Evolutionary conservation across 92 coral and sea anemone genomes (phyloP), one percentile per base, ranked within the genome.

Genomic region (Zoanthus gigantus): DNA sequence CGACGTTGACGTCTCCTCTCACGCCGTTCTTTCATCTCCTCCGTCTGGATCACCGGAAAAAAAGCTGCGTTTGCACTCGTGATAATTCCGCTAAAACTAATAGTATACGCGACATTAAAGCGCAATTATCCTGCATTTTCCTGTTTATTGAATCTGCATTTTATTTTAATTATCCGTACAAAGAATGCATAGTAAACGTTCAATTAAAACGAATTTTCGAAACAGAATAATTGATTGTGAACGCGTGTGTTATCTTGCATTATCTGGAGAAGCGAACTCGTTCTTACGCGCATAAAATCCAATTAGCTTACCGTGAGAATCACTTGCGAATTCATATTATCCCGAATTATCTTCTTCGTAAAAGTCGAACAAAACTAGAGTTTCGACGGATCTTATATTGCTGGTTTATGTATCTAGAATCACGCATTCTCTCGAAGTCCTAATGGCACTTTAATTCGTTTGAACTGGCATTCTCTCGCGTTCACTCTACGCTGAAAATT

Each of bases 401-500:
- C 74, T 30, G 74, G 47, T 29, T 69, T 69, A 69, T 69, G 74
- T 69, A 69, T 69, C 74, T 69, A 30, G 45, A 69, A 69, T 69
- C 17, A 8, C 17, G 46, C 17, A 69, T 69, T 68, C 44, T 69
- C 74, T 69, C 30, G 74, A 69, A 69, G 74, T 69, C 45, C 42
- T 30, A 69, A 69, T 9, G 74, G 74, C 42, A 69, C 13, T 69
- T 69, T 31, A 69, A 69, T 69, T 30, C 74, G 74, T 69, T 69
- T 12, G 31, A 30, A 69, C 34, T 68, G 72, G 72, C 72, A 32
- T 67, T 67, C 72, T 17, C 72, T 67, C 23, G 72, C 32, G 42
- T 23, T 67, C 42, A 67, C 23, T 67, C 72, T 67, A 67, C 72
- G 3, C 34, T 17, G 72, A 67, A 5, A 58, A 58, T 58, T 58